phyloP scores from a whole-genome alignment of 2,888 invertebrate species.

The Drosophila emarginata region DNA sequence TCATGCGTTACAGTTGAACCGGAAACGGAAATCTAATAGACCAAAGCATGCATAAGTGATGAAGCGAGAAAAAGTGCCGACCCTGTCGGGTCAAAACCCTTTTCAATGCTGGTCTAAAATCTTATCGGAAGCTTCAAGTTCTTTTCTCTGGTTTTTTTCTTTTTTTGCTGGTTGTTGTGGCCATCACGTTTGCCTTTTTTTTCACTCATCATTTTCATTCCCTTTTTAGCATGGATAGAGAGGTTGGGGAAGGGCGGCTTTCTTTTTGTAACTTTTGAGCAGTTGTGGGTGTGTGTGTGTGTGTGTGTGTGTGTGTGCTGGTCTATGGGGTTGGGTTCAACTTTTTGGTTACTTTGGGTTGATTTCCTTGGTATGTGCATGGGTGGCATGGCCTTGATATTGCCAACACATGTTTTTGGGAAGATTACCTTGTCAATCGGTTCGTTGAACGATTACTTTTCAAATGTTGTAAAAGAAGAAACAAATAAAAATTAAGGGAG shows the following conservation, averaged over 20 bases:
- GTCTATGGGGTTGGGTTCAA: not conserved
- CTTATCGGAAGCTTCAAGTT: conserved; percentile 70
- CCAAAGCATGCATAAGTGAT: conserved; percentile 76
- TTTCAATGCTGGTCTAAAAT: conserved; percentile 60
- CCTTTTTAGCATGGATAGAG: conserved; percentile 28
- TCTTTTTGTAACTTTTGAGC: conserved; percentile 48
- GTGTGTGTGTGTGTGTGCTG: not conserved
- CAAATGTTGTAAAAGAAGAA: not conserved
- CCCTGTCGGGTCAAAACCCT: conserved; percentile 41
- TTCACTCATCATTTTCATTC: conserved; percentile 44
- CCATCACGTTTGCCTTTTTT: conserved; percentile 54
- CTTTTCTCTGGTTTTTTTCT: not conserved
- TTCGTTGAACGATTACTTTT: conserved; percentile 76
- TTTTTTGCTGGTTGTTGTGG: not conserved
- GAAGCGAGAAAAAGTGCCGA: conserved; percentile 67
- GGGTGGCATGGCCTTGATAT: conserved; percentile 64
- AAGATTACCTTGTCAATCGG: conserved; percentile 78
- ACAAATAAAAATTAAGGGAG: not conserved
- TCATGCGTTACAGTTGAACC: conserved; percentile 70
- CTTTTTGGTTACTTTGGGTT: conserved; percentile 11
- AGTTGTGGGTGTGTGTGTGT: too few relatives aligned
- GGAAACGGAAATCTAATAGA: conserved; percentile 78
- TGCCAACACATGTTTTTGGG: conserved; percentile 71
- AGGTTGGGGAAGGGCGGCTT: conserved; percentile 20
- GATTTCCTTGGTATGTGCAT: conserved; percentile 10